These are phyloP conservation scores for Drosophila subquinaria DNA, from an alignment of 2,888 invertebrate species.

Conservation along the genomic window DNA sequence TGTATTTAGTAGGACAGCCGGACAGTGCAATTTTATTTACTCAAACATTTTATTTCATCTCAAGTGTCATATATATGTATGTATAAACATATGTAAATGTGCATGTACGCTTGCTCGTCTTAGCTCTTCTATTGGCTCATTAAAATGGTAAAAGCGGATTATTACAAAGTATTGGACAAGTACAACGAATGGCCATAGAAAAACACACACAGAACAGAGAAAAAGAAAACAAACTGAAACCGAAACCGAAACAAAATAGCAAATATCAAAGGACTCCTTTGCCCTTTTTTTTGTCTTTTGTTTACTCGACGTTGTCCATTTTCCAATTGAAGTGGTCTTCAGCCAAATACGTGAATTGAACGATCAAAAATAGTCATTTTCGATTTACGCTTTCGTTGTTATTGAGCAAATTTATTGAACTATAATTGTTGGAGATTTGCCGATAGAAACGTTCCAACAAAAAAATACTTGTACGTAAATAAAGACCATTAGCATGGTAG, in stretches of 20 bases:
- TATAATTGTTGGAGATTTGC: conserved; percentile 51
- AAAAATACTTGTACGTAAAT: conserved; percentile 12
- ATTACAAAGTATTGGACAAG: conserved; percentile 19
- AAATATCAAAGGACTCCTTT: conserved; percentile 29
- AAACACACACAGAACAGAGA: not conserved
- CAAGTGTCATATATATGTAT: not conserved
- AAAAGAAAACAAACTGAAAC: not conserved
- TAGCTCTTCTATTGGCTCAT: conserved; percentile 3
- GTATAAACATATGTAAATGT: too few species aligned
- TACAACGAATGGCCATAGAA: not conserved
- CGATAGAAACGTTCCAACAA: conserved; percentile 8
- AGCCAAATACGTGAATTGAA: conserved; percentile 42
- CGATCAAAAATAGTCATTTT: conserved; percentile 40
- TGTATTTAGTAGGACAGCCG: too few species aligned
- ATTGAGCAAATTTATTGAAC: conserved; percentile 57
- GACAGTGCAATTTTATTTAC: not conserved
- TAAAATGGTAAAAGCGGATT: conserved; percentile 9
- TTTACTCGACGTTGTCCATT: conserved; percentile 9
- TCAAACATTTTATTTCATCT: not conserved
- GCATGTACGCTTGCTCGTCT: not conserved
- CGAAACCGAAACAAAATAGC: conserved; percentile 10
- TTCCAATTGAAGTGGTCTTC: conserved; percentile 13
- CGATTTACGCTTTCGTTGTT: conserved; percentile 37
- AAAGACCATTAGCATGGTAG: conserved; percentile 25
- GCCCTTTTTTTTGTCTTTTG: not conserved